phyloP scores from a whole-genome alignment of 2,888 invertebrate genomes.

The Acleris laterana region DNA sequence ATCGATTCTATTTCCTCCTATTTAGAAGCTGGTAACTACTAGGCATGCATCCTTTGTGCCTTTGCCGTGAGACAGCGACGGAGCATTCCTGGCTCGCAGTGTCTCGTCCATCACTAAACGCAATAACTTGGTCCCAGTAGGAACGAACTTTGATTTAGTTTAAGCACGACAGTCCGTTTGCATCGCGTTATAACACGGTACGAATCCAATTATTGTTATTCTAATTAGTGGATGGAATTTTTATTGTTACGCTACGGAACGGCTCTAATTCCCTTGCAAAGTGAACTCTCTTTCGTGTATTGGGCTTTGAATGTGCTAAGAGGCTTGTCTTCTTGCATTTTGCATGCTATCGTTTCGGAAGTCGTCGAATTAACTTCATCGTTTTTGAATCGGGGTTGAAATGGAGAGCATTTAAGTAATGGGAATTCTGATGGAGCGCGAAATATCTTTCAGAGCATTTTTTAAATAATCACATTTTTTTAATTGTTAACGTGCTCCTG shows the following conservation, averaged over 20 bases:
- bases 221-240: slow-evolving; percentile 27
- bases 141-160: slow-evolving; percentile 80
- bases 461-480: not conserved
- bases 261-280: too few relatives aligned
- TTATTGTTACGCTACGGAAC: slow-evolving; percentile 5
- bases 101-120: slow-evolving; percentile 49
- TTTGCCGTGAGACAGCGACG: slow-evolving; percentile 8
- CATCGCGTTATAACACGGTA: slow-evolving; percentile 51
- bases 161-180: slow-evolving; percentile 73
- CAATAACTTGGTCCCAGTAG: slow-evolving; percentile 64
- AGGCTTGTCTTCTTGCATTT: slow-evolving; percentile 15
- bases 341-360: slow-evolving; percentile 3
- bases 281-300: too few relatives aligned
- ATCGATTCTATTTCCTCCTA: not conserved
- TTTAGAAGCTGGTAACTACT: slow-evolving; percentile 6
- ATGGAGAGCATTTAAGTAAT: not conserved
- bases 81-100: slow-evolving; percentile 3
- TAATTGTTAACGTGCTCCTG: not conserved
- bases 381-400: not conserved
- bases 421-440: not conserved
- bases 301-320: not conserved
- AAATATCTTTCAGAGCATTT: not conserved
- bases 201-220: slow-evolving; percentile 45
- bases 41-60: slow-evolving; percentile 11
- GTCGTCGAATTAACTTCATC: not conserved